These are phyloP conservation scores for Emydocephalus ijimae DNA, from an alignment of 2,113 vertebrate species.

Conservation along the genomic window DNA sequence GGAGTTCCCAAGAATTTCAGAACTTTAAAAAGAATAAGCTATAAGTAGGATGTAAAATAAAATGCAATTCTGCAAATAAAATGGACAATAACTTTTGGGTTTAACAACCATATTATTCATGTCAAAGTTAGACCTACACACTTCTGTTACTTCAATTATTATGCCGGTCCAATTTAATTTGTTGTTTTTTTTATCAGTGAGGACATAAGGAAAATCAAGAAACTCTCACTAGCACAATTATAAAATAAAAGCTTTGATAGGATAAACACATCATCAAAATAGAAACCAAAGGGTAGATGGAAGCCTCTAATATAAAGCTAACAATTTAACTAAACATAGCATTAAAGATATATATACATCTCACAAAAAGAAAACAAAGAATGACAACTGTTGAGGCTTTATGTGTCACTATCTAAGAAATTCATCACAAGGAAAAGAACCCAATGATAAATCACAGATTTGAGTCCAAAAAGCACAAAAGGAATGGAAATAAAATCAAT, in stretches of 20 bases:
- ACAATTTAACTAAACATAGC: not conserved
- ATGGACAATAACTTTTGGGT: not conserved
- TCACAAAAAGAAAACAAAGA: not conserved
- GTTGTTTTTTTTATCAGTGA: not conserved
- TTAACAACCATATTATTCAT: not conserved
- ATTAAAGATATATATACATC: not conserved
- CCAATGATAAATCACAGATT: not conserved
- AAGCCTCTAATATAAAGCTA: not conserved
- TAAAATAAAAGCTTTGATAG: not conserved
- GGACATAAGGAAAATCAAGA: not conserved
- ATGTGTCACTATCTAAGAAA: not conserved
- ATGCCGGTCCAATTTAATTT: not conserved
- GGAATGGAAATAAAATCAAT: not conserved
- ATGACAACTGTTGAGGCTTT: not conserved
- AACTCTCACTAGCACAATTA: not conserved
- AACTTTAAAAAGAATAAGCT: constrained; percentile 35
- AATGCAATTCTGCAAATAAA: not conserved
- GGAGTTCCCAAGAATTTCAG: constrained; percentile 32
- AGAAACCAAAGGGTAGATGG: not conserved
- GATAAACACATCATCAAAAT: not conserved
- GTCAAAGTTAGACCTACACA: not conserved
- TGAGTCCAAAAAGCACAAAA: not conserved
- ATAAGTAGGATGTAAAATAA: not conserved
- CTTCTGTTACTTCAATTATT: not conserved
- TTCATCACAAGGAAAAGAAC: not conserved